Conservation (phyloP, 2,888 invertebrate species). For the Thyatira batis region DNA sequence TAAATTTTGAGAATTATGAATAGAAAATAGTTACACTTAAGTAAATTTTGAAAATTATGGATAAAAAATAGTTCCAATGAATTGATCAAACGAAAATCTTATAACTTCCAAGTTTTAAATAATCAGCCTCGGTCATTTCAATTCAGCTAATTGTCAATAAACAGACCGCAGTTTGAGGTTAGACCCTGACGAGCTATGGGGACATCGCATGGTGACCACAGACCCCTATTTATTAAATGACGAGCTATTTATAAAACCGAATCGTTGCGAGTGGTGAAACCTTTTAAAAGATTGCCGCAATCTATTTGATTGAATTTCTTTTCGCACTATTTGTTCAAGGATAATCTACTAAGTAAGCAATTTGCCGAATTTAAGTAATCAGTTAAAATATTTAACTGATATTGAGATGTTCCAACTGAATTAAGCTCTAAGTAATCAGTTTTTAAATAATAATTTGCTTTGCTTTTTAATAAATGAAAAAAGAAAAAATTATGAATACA, state of each 20-base stretch:
- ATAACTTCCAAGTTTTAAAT: neutral
- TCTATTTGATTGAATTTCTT: slow-evolving; percentile 26
- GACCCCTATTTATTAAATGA: slow-evolving; percentile 3
- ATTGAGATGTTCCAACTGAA: too few relatives aligned
- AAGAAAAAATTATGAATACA: too few relatives aligned
- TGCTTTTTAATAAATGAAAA: too few relatives aligned
- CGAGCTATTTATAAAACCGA: slow-evolving; percentile 12
- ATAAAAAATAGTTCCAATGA: too few relatives aligned
- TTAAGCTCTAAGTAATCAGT: too few relatives aligned
- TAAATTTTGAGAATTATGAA: too few relatives aligned
- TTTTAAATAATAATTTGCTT: too few relatives aligned
- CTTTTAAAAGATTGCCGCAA: slow-evolving; percentile 24
- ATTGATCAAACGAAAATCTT: too few relatives aligned
- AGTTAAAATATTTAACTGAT: neutral
- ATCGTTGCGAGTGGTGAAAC: slow-evolving; percentile 23
- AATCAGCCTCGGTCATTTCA: neutral
- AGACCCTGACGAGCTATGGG: neutral
- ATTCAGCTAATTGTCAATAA: neutral
- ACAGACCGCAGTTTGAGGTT: neutral
- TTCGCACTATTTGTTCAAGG: neutral
- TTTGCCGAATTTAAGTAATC: neutral
- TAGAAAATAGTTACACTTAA: too few relatives aligned
- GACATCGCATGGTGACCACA: neutral
- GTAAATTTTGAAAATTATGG: too few relatives aligned
- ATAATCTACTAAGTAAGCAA: neutral